Base-by-base conservation (phyloP, 2,888 invertebrate species). In the Eretmocerus hayati region DNA sequence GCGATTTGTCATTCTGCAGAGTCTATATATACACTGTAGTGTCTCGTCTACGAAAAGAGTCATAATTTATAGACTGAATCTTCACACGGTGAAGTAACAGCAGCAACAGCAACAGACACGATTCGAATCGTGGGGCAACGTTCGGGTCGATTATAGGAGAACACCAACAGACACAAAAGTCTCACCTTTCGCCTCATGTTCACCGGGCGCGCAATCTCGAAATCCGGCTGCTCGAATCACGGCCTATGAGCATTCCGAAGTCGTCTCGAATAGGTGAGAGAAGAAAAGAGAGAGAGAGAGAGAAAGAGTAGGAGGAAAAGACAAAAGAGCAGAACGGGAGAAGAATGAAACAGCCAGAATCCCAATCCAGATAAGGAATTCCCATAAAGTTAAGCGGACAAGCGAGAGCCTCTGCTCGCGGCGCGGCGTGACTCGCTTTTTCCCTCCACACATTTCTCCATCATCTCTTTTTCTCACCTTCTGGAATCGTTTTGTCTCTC, bases 301-400 rank as follows among this genome's bases (percentile, higher is more conserved):
- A 23, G 16, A 18, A 16, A 23, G 19, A 32, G 21, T 23, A 36
- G 23, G 22, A 22, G 23, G 26, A 33, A 6, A 18, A 32, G 40
- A 44, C n/a, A 31, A 45, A 46, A 49, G 47, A 41, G 42, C 30
- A 31, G 22, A 33, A 42, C 3, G 5, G 18, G 15, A 15, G 11
- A 23, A 40, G 15, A 23, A 16, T 15, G 46, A 46, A 41, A 37
- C 21, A 30, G 9, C 13, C 39, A 46, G 50, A 50, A 50, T 50
- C 50, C 50, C 49, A 53, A 53, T 53, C 53, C 53, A 53, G 53
- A 53, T 53, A 53, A 53, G 50, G 50, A 50, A 50, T 53, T 53
- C 53, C 50, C 53, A 53, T 53, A 53, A 50, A 53, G 50, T 50
- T 42, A 48, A 46, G 46, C 48, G 46, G 48, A 53, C 49, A 48